These are phyloP conservation scores for Trinorchestia longiramus DNA, from an alignment of 1,140 invertebrate species.

Conservation along the genomic window DNA sequence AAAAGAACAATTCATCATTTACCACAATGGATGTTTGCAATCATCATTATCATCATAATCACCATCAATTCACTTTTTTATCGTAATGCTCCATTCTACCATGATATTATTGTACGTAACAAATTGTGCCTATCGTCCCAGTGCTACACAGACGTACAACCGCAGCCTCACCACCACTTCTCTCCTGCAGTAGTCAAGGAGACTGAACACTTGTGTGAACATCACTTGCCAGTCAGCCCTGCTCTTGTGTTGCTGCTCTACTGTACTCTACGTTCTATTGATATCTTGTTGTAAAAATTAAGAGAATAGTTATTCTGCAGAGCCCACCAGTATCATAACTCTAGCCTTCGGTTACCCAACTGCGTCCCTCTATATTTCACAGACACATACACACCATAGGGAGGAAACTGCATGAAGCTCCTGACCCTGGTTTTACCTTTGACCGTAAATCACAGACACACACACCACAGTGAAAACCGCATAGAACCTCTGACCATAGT, in stretches of 20 bases:
- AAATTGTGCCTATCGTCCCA: neutral
- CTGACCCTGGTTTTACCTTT: too few relatives aligned
- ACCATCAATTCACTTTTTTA: neutral
- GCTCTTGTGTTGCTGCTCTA: neutral
- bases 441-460: too few relatives aligned
- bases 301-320: neutral
- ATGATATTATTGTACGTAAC: neutral
- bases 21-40: neutral
- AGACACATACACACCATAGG: too few relatives aligned
- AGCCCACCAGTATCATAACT: neutral
- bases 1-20: neutral
- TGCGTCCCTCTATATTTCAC: neutral
- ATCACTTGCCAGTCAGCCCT: too few relatives aligned
- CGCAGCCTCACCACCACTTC: neutral
- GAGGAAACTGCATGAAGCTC: too few relatives aligned
- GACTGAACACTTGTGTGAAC: neutral
- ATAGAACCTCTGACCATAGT: neutral
- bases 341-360: neutral
- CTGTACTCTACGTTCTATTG: neutral
- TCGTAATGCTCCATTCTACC: neutral
- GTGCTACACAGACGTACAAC: neutral
- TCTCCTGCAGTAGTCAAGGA: neutral
- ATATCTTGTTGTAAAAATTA: neutral
- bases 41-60: neutral
- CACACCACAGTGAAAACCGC: too few relatives aligned